Percentiles rank a stretch among this genome's conserved stretches.
These are phyloP conservation scores for Tiaroga cobitis DNA, from an alignment of 2,797 vertebrate genomes.

Conservation along the genomic window DNA sequence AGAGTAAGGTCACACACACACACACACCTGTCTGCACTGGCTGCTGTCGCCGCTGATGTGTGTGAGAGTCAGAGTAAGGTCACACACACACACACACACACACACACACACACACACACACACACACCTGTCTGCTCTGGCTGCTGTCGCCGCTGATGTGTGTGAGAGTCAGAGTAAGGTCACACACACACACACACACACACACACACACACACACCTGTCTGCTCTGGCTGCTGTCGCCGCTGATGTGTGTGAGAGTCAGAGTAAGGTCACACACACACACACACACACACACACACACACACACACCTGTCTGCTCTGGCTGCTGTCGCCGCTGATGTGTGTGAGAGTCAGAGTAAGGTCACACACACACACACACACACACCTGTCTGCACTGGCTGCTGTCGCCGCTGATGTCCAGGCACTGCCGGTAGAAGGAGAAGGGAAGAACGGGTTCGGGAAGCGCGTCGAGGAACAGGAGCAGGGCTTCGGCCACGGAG, in stretches of 20 bases:
- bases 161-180: too few species aligned
- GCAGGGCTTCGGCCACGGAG: slow-evolving; percentile 92
- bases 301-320: slow-evolving; percentile 79
- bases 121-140: too few species aligned
- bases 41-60: slow-evolving; percentile 72
- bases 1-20: slow-evolving; percentile 66
- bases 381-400: too few species aligned
- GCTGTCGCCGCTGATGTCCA: too few species aligned
- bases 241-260: slow-evolving; percentile 65
- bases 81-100: too few species aligned
- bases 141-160: too few species aligned
- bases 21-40: slow-evolving; percentile 80
- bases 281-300: too few species aligned
- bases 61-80: slow-evolving; percentile 20
- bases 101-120: too few species aligned
- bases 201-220: slow-evolving; percentile 65
- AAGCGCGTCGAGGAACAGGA: slow-evolving; percentile 94
- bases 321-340: slow-evolving; percentile 71
- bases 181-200: too few species aligned
- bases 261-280: slow-evolving; percentile 65
- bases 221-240: slow-evolving; percentile 79
- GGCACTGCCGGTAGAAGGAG: slow-evolving; percentile 71
- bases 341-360: slow-evolving; percentile 47
- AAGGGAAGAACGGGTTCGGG: slow-evolving; percentile 92
- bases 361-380: too few species aligned